phyloP scores from a whole-genome alignment of 2,797 vertebrate genomes.

The Apogon talboti region DNA sequence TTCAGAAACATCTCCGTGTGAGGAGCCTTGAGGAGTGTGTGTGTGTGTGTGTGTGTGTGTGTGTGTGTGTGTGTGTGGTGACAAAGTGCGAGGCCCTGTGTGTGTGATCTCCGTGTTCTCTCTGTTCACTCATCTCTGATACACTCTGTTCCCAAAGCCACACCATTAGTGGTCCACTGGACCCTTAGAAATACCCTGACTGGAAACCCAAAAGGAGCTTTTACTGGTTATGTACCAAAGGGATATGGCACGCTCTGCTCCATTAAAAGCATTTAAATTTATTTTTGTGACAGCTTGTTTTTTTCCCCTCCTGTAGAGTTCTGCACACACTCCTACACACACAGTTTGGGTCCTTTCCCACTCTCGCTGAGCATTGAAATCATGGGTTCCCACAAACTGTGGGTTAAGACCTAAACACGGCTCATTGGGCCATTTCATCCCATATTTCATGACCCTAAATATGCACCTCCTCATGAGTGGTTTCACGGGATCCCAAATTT shows the following conservation, averaged over 20 bases:
- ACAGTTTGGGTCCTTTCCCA: conserved; percentile 22
- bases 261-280: conserved; percentile 70
- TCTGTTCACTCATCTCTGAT: conserved; percentile 54
- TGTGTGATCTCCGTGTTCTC: conserved; percentile 58
- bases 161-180: conserved; percentile 63
- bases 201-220: conserved; percentile 54
- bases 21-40: conserved; percentile 11
- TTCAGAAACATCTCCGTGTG: conserved; percentile 31
- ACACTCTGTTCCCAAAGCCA: conserved; percentile 61
- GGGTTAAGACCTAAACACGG: conserved; percentile 25
- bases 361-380: conserved; percentile 31
- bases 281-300: conserved; percentile 58
- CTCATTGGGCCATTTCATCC: conserved; percentile 26
- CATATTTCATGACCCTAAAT: conserved; percentile 3
- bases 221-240: conserved; percentile 44
- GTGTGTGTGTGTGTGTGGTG: conserved; percentile 23
- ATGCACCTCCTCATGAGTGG: not conserved
- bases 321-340: conserved; percentile 29
- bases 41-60: conserved; percentile 12
- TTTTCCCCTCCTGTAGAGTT: not conserved
- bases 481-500: too few relatives aligned
- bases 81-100: conserved; percentile 25
- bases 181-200: too few relatives aligned
- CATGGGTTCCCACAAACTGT: conserved; percentile 28
- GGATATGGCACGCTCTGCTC: conserved; percentile 54